Conservation (phyloP, 2,113 vertebrate genomes). For the Falcunculus frontatus region DNA sequence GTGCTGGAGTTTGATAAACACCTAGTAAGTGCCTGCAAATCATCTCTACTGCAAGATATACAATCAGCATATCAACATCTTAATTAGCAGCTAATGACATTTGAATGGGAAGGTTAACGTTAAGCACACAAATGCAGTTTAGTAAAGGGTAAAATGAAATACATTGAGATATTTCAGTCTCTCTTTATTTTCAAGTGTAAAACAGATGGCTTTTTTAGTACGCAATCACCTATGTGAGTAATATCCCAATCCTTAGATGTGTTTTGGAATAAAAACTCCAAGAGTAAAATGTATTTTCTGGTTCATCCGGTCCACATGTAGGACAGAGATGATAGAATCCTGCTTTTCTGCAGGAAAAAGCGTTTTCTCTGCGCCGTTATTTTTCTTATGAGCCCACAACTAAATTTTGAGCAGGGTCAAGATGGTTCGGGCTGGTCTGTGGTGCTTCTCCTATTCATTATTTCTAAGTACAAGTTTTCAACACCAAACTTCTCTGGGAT, state of each 20-base stretch:
- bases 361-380: neutral
- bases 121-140: constrained; percentile 39
- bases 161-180: constrained; percentile 3
- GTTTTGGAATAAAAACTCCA: neutral
- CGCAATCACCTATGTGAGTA: neutral
- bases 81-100: constrained; percentile 76
- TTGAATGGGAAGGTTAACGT: constrained; percentile 69
- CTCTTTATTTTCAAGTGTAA: constrained; percentile 22
- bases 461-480: neutral
- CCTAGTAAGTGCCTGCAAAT: constrained; percentile 68
- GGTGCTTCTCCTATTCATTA: neutral
- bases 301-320: neutral
- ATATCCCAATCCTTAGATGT: neutral
- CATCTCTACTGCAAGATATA: constrained; percentile 62
- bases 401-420: neutral
- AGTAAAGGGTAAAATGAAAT: constrained; percentile 26
- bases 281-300: neutral
- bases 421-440: neutral
- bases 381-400: neutral
- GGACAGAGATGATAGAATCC: neutral
- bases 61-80: constrained; percentile 75
- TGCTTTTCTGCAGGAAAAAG: neutral
- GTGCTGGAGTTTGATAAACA: constrained; percentile 71
- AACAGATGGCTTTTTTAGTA: neutral
- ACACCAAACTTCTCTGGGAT: neutral